phyloP scores from a whole-genome alignment of 2,797 vertebrate species.

The Gambusia yucatana region DNA sequence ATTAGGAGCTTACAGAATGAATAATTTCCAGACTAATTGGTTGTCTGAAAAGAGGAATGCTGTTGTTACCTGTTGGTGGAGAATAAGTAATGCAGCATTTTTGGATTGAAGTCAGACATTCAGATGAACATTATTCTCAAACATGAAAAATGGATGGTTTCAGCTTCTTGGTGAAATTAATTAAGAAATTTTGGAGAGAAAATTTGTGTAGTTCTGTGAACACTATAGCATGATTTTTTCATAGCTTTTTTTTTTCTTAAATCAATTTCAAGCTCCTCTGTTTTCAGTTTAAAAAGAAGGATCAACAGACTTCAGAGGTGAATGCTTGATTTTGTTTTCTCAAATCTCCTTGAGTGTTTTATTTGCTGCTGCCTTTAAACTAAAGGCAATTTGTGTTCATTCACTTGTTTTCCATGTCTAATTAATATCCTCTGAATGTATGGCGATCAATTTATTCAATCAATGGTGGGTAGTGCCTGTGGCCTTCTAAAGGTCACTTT shows the following conservation, averaged over 20 bases:
- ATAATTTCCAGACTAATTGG: no score
- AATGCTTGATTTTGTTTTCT: constrained; percentile 38
- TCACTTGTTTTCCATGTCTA: constrained; percentile 83
- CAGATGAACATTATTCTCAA: not conserved
- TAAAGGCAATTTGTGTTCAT: constrained; percentile 82
- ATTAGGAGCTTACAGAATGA: no score
- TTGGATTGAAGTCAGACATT: not conserved
- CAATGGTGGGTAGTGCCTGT: constrained; percentile 80
- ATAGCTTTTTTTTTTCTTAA: not conserved
- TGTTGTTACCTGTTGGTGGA: not conserved
- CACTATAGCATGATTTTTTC: not conserved
- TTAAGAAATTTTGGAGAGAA: not conserved
- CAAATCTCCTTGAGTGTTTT: constrained; percentile 52
- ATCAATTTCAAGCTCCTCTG: constrained; percentile 10
- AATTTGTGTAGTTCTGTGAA: not conserved
- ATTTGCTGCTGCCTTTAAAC: constrained; percentile 77
- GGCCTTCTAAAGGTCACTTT: constrained; percentile 83
- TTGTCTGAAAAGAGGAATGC: not conserved
- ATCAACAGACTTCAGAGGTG: constrained; percentile 22
- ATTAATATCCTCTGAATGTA: constrained; percentile 85
- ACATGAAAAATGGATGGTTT: not conserved
- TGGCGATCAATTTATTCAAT: constrained; percentile 84
- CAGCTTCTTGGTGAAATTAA: not conserved
- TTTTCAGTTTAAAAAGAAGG: constrained; percentile 14
- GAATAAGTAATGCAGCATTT: not conserved